These are phyloP conservation scores for Numida meleagris DNA, from an alignment of 2,113 vertebrate species.

Conservation along the genomic window DNA sequence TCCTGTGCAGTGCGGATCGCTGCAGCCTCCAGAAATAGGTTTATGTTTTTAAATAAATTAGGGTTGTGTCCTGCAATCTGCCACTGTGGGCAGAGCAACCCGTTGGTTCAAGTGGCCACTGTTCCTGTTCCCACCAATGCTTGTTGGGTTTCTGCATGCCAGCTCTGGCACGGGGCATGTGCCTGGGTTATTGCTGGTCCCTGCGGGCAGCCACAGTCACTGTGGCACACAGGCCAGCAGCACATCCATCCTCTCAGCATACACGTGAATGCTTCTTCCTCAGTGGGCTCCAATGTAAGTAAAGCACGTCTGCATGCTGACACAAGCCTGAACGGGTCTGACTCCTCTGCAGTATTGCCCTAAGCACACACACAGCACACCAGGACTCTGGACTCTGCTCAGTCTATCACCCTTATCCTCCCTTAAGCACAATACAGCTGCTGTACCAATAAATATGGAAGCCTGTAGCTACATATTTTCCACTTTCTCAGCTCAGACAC, in stretches of 20 bases:
- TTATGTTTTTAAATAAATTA: background rate
- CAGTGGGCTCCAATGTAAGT: fast-evolving
- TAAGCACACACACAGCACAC: background rate
- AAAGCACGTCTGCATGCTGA: background rate
- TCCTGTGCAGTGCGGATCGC: background rate
- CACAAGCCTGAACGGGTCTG: background rate
- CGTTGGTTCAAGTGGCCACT: background rate
- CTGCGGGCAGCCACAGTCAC: background rate
- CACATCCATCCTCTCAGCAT: background rate
- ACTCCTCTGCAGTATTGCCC: background rate
- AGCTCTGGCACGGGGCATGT: background rate
- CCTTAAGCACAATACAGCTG: background rate
- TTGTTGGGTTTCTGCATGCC: fast-evolving
- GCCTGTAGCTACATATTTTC: background rate
- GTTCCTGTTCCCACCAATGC: background rate
- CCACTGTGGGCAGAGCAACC: fast-evolving
- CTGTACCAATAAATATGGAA: background rate
- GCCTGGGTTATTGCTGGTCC: fast-evolving
- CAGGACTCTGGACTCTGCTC: background rate
- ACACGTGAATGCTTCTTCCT: background rate
- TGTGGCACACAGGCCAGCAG: background rate
- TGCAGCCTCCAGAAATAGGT: background rate
- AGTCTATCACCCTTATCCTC: background rate
- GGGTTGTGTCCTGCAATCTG: background rate
- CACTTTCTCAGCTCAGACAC: background rate